Evolutionary conservation across 1,140 invertebrate genomes (phyloP), one percentile per base, ranked within the genome.

Genomic region (Philotrypesis tridentata): DNA sequence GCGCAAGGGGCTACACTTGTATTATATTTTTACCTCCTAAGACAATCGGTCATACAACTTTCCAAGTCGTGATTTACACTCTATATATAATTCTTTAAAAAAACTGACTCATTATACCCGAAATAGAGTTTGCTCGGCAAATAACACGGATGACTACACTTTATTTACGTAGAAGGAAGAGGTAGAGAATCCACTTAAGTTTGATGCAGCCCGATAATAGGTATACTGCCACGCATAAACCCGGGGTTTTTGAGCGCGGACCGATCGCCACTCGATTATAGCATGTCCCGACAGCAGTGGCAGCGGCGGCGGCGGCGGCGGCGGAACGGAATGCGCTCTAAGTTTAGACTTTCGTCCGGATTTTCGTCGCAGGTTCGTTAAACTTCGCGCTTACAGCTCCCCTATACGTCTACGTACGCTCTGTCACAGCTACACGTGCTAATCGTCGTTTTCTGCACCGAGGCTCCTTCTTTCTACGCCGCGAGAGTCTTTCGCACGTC

Each of bases 331-430:
- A 74, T 74, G 72, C 55, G 48, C 55, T 74, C 72, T 78, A 78
- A 78, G 68, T 78, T 78, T 78, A 68, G 65, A 77, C 12, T 67
- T 77, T 60, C 61, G 61, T 14, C 48, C 48, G 61, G 25, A 68
- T 78, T 68, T 67, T 68, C 63, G 40, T 55, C 63, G 33, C 63
- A 78, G 40, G 76, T 78, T 78, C 76, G 40, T 78, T 78, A 65
- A 78, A 78, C 76, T 68, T 29, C 33, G 33, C 14, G n/a, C n/a
- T 6, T 21, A 14, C 21, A 17, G 21, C 48, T n/a, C 48, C 4
- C 11, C 40, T 43, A 1, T 43, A 23, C 74, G 5, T 1, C 0
- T 21, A 27, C 23, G 2, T 14, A 12, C 60, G 60, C n/a, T n/a
- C n/a, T n/a, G n/a, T n/a, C n/a, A n/a, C n/a, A n/a, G 60, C 60